Evolutionary conservation across 1,140 invertebrate genomes (phyloP).

Genomic region (Gonatopus flavifemur): DNA sequence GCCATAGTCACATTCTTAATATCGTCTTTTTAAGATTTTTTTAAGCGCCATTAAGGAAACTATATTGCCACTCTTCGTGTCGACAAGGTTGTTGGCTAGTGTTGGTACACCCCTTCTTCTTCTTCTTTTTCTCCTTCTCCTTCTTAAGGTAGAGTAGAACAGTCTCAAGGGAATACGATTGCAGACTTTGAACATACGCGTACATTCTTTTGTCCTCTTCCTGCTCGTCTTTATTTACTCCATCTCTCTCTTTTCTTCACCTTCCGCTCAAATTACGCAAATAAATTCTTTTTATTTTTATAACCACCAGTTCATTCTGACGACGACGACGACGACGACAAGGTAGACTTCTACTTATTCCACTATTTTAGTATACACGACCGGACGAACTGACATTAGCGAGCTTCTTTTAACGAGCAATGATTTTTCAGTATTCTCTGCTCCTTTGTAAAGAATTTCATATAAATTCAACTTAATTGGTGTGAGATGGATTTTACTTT

Average conservation of each 20-base stretch:
- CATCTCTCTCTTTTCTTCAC: too few species aligned
- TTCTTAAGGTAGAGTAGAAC: constrained; percentile 4
- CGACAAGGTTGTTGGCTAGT: neutral
- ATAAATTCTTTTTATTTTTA: constrained; percentile 59
- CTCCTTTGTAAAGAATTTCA: too few species aligned
- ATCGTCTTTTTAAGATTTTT: constrained; percentile 59
- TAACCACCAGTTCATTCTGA: too few species aligned
- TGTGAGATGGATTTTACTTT: too few species aligned
- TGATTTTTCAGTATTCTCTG: too few species aligned
- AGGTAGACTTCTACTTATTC: too few species aligned
- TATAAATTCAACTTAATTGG: too few species aligned
- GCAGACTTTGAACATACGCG: constrained; percentile 36
- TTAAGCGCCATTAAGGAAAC: constrained; percentile 59
- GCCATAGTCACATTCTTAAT: constrained; percentile 57
- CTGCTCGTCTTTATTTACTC: constrained; percentile 12
- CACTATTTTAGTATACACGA: too few species aligned
- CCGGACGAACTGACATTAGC: too few species aligned
- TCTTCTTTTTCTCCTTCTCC: constrained; percentile 1
- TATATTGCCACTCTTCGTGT: constrained; percentile 54
- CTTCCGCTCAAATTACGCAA: constrained; percentile 46
- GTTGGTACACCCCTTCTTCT: neutral
- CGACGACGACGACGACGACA: too few species aligned
- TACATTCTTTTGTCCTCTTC: constrained; percentile 6
- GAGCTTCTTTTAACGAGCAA: too few species aligned
- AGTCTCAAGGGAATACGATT: constrained; percentile 22